Conservation (phyloP, 1,140 invertebrate species). For the Pseudomyrmex dendroicus region DNA sequence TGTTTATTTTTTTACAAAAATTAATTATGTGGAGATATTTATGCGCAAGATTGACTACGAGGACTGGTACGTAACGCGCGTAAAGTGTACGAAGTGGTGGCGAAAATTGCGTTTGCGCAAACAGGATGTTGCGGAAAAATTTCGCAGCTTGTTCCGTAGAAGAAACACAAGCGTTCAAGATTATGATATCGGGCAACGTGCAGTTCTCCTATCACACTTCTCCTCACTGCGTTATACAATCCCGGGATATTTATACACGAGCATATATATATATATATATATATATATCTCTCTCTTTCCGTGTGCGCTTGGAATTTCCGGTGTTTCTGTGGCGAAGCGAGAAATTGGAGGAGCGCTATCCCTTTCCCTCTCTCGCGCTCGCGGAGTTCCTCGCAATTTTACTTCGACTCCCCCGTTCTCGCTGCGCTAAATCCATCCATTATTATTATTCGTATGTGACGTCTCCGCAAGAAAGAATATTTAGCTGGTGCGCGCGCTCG, state of each 20-base stretch:
- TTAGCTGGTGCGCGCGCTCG: conserved; percentile 17
- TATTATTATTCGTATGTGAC: background rate
- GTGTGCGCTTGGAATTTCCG: conserved; percentile 26
- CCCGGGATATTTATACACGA: conserved; percentile 49
- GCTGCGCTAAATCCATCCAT: conserved; percentile 28
- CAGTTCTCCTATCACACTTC: conserved; percentile 4
- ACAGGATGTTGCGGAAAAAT: background rate
- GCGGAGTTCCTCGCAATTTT: conserved; percentile 44
- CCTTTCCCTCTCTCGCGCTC: conserved; percentile 27
- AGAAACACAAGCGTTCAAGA: background rate
- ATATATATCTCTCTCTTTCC: background rate
- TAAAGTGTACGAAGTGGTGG: background rate
- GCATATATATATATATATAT: too few relatives aligned
- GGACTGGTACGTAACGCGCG: too few relatives aligned
- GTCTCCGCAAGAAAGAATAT: conserved; percentile 36
- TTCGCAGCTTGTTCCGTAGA: background rate
- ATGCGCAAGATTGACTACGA: too few relatives aligned
- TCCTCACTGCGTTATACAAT: conserved; percentile 46
- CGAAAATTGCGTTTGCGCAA: background rate
- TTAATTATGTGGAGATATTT: too few relatives aligned
- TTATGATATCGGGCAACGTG: conserved; percentile 35
- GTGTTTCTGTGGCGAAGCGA: conserved; percentile 27
- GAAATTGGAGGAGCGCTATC: conserved; percentile 31
- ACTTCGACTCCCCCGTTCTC: conserved; percentile 18
- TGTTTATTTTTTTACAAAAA: too few relatives aligned